Evolutionary conservation across 2,797 vertebrate genomes (phyloP).

Genomic region (Rhinella marina): DNA sequence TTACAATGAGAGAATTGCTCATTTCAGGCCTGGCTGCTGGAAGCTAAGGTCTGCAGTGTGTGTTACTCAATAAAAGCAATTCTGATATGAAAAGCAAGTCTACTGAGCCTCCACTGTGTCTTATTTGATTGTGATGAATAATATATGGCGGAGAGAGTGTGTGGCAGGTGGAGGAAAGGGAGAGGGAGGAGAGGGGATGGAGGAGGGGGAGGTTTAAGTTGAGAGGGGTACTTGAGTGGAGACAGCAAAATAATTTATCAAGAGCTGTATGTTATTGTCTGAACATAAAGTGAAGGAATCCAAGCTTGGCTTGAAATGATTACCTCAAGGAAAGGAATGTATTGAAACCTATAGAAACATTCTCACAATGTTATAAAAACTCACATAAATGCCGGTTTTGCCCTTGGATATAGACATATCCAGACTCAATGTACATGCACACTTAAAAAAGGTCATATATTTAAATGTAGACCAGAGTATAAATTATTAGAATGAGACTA

Average conservation of each 20-base stretch:
- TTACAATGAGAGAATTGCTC: conserved; percentile 99
- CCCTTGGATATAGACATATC: not conserved
- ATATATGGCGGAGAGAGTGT: conserved; percentile 84
- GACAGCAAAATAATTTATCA: conserved; percentile 75
- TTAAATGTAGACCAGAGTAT: not conserved
- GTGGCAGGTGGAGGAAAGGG: conserved; percentile 68
- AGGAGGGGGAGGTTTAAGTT: conserved; percentile 71
- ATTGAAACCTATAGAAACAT: conserved; percentile 2
- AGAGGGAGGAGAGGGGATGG: conserved; percentile 62
- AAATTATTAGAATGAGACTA: too few relatives aligned
- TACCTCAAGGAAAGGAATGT: conserved; percentile 51
- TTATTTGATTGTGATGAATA: conserved; percentile 99
- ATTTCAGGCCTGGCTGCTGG: conserved; percentile 88
- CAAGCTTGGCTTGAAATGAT: conserved; percentile 54
- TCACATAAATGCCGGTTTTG: not conserved
- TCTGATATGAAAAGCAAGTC: conserved; percentile 92
- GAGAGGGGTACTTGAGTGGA: conserved; percentile 72
- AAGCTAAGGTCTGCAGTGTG: conserved; percentile 85
- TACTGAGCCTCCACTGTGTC: conserved; percentile 89
- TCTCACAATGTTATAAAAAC: not conserved
- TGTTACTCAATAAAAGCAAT: conserved; percentile 97
- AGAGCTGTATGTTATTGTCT: conserved; percentile 72
- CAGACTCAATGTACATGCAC: not conserved
- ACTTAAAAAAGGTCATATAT: not conserved
- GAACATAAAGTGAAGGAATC: conserved; percentile 71